Evolutionary conservation across 2,888 invertebrate genomes (phyloP).

Genomic region (Ormyrus pomaceus): DNA sequence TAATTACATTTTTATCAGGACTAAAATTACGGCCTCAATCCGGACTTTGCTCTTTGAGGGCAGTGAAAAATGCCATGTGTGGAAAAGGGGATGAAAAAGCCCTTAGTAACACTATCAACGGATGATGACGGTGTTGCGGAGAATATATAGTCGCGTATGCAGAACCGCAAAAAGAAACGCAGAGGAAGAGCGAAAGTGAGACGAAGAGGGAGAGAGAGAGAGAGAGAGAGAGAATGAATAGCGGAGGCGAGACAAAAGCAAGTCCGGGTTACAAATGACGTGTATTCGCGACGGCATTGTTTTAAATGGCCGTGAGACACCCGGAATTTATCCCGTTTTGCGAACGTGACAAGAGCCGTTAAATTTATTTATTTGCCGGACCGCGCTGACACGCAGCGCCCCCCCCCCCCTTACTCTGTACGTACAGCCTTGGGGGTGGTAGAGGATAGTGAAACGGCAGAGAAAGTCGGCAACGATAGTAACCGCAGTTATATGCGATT

Average conservation of each 20-base stretch:
- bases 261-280: constrained; percentile 47
- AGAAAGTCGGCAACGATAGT: constrained; percentile 13
- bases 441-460: background rate
- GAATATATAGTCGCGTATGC: background rate
- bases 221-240: constrained; percentile 67
- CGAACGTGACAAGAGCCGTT: constrained; percentile 72
- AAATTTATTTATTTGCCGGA: constrained; percentile 71
- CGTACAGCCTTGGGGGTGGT: background rate
- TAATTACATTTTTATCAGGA: constrained; percentile 72
- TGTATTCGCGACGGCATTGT: constrained; percentile 68
- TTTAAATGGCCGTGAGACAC: constrained; percentile 75
- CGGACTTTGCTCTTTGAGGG: background rate
- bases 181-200: constrained; percentile 39
- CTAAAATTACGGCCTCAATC: constrained; percentile 62
- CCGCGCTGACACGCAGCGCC: background rate
- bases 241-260: constrained; percentile 72
- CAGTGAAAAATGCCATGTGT: constrained; percentile 58
- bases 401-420: too few relatives aligned
- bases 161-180: background rate
- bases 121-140: background rate
- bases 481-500: constrained; percentile 26
- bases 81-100: constrained; percentile 60
- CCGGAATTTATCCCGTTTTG: constrained; percentile 74
- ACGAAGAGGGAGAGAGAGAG: constrained; percentile 15
- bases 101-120: background rate